Conservation (phyloP, 2,888 invertebrate species). For the Acronicta alni region DNA sequence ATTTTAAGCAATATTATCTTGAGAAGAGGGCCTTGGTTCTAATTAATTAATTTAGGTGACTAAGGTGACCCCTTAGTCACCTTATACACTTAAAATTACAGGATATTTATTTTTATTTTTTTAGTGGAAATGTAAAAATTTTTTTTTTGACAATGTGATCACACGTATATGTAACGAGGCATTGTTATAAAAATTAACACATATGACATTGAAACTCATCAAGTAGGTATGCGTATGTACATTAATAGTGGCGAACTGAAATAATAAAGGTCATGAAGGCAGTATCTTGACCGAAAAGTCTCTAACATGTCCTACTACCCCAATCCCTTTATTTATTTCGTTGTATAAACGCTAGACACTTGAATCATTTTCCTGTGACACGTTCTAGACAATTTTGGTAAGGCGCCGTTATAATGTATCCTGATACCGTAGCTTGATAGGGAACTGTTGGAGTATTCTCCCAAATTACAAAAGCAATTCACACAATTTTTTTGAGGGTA, state of each 20-base stretch:
- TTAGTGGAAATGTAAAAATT: background rate
- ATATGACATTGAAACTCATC: slow-evolving; percentile 45
- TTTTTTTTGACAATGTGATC: slow-evolving; percentile 16
- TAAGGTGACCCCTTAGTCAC: too few relatives aligned
- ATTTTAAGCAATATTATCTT: background rate
- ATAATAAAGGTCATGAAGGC: too few relatives aligned
- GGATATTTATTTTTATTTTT: background rate
- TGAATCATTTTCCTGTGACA: background rate
- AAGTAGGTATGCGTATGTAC: too few relatives aligned
- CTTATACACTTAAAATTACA: too few relatives aligned
- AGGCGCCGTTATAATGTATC: background rate
- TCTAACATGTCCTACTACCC: too few relatives aligned
- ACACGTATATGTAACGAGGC: slow-evolving; percentile 22
- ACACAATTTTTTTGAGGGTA: too few relatives aligned
- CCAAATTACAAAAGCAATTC: background rate
- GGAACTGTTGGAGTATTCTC: background rate
- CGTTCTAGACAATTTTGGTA: background rate
- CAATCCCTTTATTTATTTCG: too few relatives aligned
- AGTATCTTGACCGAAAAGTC: too few relatives aligned
- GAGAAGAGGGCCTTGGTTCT: too few relatives aligned
- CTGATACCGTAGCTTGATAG: too few relatives aligned
- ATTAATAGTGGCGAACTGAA: too few relatives aligned
- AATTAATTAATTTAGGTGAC: too few relatives aligned
- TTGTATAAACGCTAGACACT: background rate
- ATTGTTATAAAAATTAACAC: slow-evolving; percentile 37